Percentiles rank a stretch among this genome's conserved stretches.
Evolutionary conservation across 2,113 vertebrate genomes (phyloP).

Genomic region (Rhynchopsitta pachyrhyncha): DNA sequence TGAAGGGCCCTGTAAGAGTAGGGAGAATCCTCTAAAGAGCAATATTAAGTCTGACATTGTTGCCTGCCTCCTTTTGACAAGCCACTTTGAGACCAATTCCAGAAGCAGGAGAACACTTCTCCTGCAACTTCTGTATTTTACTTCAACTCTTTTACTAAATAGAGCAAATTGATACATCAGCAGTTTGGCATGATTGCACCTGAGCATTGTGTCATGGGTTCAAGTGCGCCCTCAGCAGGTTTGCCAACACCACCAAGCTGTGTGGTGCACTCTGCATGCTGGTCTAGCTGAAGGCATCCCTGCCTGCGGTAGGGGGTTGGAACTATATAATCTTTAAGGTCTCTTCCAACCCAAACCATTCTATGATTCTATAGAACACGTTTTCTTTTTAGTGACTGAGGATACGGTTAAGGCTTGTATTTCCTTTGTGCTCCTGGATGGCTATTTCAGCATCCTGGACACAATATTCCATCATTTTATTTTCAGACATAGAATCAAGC

Average conservation of each 20-base stretch:
- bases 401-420: not conserved
- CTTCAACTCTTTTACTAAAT: not conserved
- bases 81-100: not conserved
- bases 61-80: not conserved
- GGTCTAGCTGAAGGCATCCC: not conserved
- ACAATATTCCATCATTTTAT: not conserved
- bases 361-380: not conserved
- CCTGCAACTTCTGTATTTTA: not conserved
- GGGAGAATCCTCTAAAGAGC: not conserved
- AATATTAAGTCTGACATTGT: not conserved
- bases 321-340: not conserved
- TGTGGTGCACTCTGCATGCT: not conserved
- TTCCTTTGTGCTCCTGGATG: not conserved
- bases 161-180: not conserved
- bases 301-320: not conserved
- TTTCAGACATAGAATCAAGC: not conserved
- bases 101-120: not conserved
- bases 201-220: not conserved
- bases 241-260: not conserved
- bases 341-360: not conserved
- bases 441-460: not conserved
- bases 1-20: not conserved
- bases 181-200: not conserved
- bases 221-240: not conserved
- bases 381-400: not conserved